Base-by-base conservation (phyloP, 1,140 invertebrate species). In the Metopolophium dirhodum region DNA sequence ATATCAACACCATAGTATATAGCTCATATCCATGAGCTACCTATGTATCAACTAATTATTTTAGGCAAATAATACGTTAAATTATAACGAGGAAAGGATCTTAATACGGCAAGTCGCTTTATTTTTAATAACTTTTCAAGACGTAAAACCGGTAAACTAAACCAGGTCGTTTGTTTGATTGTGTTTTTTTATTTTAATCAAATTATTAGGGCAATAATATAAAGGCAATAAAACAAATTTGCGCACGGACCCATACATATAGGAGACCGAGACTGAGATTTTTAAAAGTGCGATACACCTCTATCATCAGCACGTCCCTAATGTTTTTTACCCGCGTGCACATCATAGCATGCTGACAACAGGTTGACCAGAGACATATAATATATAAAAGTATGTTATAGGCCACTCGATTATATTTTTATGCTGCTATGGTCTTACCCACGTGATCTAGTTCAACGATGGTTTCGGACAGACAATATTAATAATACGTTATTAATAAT, bases 91-190 rank as follows among this genome's bases (percentile, higher is more conserved):
- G 57, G 37, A 68, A 45, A 61, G 11, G 7, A 14, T 41, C 35
- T 89, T 9, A 45, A n/a, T 47, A n/a, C 47, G 47, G 2, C 41
- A 51, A 51, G 14, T 85, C 45, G 23, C 23, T 85, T 41, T 85
- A 85, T 41, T 77, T 77, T 68, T 68, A 68, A 68, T 68, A n/a
- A 77, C 61, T 77, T 77, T 77, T 77, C 61, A 7, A 77, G 23
- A n/a, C 22, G 20, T 35, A 77, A 77, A 77, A n/a, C 14, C n/a
- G 30, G 61, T 35, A 77, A 77, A 77, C 61, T 77, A 77, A 77
- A 77, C 61, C 61, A 77, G 61, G 61, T 77, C 61, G n/a, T 77
- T 77, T 77, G 61, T 77, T n/a, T n/a, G n/a, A n/a, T n/a, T 77
- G 3, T 18, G 14, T 18, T 77, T 68, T 68, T 68, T n/a, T 68